Base-by-base conservation (phyloP, 2,797 vertebrate genomes). In the Sebastes itinus region DNA sequence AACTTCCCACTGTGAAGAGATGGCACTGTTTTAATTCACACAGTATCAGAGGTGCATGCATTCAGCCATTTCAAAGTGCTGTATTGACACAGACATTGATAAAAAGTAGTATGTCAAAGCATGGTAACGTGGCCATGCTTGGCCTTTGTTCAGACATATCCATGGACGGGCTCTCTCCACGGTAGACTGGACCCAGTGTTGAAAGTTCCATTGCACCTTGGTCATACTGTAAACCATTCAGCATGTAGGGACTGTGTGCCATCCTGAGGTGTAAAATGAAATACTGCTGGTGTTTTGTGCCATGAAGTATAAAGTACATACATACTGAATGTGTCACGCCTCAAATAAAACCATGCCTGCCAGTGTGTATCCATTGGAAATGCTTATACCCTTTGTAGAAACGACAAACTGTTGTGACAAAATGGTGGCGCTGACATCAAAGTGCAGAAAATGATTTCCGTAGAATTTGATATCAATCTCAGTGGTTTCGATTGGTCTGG, bases 121-220 rank as follows among this genome's bases (percentile, higher is more conserved):
- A 88, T 88, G 85, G 76, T 80, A 33, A 56, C 4, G 4, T 68
- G 56, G 58, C 85, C 86, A 93, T 92, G 89, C 81, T 91, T 91
- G 76, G 80, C 84, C 72, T 88, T 54, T 75, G 69, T 82, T 89
- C 80, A 91, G 82, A 69, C 86, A 87, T 87, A 91, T 89, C 77
- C 88, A 94, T 89, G 52, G 89, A 91, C 30, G 65, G 83, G 79
- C 32, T 87, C 81, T 89, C 90, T 91, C 87, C 56, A 86, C 72
- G 54, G 75, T 74, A 55, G 25, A 77, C 75, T 77, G 23, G 18
- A 55, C 32, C 11, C 27, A 28, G 27, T 68, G 65, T 64, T 80
- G 9, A 82, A 83, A 83, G 61, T 63, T 61, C 23, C 81, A 92
- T 86, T 83, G 69, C 80, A 84, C 75, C 46, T 68, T 68, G 23